phyloP scores from a whole-genome alignment of 2,797 vertebrate species.

The Cossypha dichroa region DNA sequence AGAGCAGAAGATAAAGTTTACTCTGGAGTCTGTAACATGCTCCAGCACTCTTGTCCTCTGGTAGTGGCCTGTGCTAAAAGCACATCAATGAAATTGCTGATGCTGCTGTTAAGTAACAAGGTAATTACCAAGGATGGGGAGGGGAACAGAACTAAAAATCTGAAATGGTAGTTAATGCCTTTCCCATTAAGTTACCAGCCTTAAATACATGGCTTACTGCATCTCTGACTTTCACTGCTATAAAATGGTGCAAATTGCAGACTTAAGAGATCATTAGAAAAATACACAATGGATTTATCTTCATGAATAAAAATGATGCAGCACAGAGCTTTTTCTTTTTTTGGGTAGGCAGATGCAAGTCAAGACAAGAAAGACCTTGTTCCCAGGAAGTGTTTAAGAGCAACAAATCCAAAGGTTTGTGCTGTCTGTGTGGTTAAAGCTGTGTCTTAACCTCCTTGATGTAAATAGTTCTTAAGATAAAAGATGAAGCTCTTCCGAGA shows the following conservation, averaged over 20 bases:
- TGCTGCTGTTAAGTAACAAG: slow-evolving; percentile 45
- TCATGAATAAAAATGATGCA: slow-evolving; percentile 38
- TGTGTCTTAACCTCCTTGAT: slow-evolving; percentile 20
- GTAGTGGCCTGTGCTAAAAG: slow-evolving; percentile 48
- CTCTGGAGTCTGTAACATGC: not conserved
- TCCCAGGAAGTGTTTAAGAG: not conserved
- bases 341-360: not conserved
- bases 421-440: not conserved
- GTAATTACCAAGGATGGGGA: slow-evolving; percentile 46
- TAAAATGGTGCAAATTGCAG: slow-evolving; percentile 31
- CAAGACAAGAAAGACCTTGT: not conserved
- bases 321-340: not conserved
- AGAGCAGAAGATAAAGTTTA: slow-evolving; percentile 1
- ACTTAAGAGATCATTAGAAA: slow-evolving; percentile 58
- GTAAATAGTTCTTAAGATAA: slow-evolving; percentile 34
- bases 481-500: slow-evolving; percentile 42
- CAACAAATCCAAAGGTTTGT: not conserved
- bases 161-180: slow-evolving; percentile 17
- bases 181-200: slow-evolving; percentile 48
- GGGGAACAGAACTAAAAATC: slow-evolving; percentile 16
- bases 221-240: slow-evolving; percentile 45
- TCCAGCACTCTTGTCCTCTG: slow-evolving; percentile 41
- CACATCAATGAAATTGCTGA: slow-evolving; percentile 55
- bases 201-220: slow-evolving; percentile 58
- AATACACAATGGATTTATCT: slow-evolving; percentile 53